Conservation (phyloP, 2,113 vertebrate species). For the Meles meles region DNA sequence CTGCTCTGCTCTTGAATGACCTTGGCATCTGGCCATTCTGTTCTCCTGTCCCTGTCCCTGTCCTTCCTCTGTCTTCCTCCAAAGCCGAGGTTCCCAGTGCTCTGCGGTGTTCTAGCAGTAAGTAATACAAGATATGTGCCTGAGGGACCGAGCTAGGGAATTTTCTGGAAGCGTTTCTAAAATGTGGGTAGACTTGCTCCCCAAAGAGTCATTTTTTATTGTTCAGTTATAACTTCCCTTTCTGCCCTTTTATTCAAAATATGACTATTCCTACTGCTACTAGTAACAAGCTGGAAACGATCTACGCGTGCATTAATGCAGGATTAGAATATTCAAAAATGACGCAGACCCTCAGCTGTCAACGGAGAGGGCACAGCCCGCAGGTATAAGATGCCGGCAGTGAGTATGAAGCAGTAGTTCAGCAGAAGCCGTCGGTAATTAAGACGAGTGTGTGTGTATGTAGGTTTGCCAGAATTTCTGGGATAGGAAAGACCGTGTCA, state of each 20-base stretch:
- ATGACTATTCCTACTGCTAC: background rate
- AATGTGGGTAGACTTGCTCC: background rate
- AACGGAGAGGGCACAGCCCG: background rate
- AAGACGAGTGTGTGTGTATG: background rate
- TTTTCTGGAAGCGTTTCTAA: background rate
- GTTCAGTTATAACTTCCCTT: background rate
- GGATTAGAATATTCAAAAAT: background rate
- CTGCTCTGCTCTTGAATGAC: background rate
- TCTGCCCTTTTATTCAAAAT: background rate
- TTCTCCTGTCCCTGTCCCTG: too few relatives aligned
- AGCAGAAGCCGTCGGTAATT: background rate
- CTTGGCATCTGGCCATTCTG: background rate
- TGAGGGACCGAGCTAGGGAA: background rate
- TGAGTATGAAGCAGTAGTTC: too few relatives aligned
- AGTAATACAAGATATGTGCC: background rate
- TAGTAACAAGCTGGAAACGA: background rate
- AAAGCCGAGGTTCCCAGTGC: background rate
- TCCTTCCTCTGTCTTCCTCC: too few relatives aligned
- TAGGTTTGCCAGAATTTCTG: background rate
- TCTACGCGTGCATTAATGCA: background rate
- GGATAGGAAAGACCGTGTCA: background rate
- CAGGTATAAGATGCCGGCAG: accelerated
- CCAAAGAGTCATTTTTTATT: background rate
- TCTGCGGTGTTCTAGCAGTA: too few relatives aligned
- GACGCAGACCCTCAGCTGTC: background rate